phyloP scores from a whole-genome alignment of 2,797 vertebrate species.

The Lacerta bilineata region DNA sequence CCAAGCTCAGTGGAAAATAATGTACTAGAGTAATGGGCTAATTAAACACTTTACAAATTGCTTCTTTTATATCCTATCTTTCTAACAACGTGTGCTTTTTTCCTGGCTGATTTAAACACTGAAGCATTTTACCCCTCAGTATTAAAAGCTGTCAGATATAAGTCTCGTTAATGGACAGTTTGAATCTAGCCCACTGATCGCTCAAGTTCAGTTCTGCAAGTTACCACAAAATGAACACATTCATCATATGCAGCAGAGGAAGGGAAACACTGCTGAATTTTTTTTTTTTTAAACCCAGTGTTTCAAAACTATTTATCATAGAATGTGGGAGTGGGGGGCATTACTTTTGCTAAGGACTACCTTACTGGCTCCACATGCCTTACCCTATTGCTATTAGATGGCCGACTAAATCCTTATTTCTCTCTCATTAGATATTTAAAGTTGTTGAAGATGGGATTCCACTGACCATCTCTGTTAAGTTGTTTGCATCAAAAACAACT shows the following conservation, averaged over 20 bases:
- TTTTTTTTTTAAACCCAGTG: conserved; percentile 28
- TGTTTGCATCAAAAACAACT: no score
- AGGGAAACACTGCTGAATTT: conserved; percentile 56
- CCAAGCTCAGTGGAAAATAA: conserved; percentile 21
- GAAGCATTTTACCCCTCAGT: conserved; percentile 32
- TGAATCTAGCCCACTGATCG: conserved; percentile 5
- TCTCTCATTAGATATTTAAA: neutral
- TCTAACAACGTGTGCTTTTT: conserved; percentile 1
- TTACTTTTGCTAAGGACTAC: neutral
- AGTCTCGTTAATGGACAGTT: neutral
- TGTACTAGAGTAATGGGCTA: conserved; percentile 18
- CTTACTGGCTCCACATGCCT: neutral
- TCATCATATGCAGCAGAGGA: conserved; percentile 57
- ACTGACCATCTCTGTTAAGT: no score
- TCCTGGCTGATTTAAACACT: conserved; percentile 19
- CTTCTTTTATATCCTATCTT: conserved; percentile 24
- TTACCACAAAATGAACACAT: conserved; percentile 59
- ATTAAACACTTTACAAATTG: conserved; percentile 32
- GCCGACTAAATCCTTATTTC: neutral
- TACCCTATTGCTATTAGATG: neutral
- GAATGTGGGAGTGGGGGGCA: neutral
- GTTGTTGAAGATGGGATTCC: neutral
- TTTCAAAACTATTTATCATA: neutral
- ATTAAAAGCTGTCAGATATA: conserved; percentile 15
- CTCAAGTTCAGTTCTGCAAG: conserved; percentile 40